Percentiles rank a stretch among this genome's conserved stretches.
Conservation (phyloP, 2,797 vertebrate genomes). For the Momotus momota region DNA sequence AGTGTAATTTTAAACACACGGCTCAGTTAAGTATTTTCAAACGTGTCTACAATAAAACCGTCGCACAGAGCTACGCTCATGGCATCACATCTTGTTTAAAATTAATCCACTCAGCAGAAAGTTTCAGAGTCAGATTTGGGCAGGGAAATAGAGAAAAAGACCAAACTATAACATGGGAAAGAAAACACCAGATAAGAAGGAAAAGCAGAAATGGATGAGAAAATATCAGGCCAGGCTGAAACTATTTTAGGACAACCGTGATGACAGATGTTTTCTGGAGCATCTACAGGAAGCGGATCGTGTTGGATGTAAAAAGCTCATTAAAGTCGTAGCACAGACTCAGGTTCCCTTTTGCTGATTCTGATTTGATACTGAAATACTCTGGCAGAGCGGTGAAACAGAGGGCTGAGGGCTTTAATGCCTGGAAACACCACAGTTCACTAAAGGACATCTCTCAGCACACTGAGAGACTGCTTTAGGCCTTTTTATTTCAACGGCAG, state of each 20-base stretch:
- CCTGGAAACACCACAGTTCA: neutral
- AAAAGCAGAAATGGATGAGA: neutral
- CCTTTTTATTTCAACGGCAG: neutral
- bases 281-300: neutral
- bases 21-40: neutral
- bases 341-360: neutral
- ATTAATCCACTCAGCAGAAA: neutral
- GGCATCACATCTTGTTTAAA: neutral
- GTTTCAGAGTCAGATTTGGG: neutral
- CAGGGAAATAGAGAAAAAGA: neutral
- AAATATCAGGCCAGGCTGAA: neutral
- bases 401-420: neutral
- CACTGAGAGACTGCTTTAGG: neutral
- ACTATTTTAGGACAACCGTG: neutral
- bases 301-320: neutral
- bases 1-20: neutral
- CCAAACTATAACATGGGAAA: neutral
- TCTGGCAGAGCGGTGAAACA: neutral
- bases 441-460: neutral
- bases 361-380: neutral
- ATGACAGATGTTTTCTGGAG: neutral
- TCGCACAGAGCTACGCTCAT: neutral
- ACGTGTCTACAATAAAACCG: neutral
- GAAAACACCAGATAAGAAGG: neutral
- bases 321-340: neutral